Percentiles rank a stretch among this genome's conserved stretches.
phyloP scores from a whole-genome alignment of 2,113 vertebrate genomes.

The Aspidoscelis tigris region DNA sequence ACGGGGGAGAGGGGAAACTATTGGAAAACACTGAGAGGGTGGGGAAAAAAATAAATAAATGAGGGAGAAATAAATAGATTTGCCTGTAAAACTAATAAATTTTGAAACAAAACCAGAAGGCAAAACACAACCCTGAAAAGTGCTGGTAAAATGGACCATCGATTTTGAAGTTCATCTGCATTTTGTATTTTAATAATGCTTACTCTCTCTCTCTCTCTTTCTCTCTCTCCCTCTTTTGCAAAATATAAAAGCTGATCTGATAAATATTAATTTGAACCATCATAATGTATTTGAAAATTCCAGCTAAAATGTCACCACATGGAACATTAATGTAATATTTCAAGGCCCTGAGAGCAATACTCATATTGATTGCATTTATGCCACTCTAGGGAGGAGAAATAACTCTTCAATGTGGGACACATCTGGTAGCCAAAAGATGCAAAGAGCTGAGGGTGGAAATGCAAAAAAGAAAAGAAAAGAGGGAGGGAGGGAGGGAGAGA shows the following conservation, averaged over 20 bases:
- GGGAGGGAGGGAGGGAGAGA: too few relatives aligned
- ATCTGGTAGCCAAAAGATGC: constrained; percentile 99
- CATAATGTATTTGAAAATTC: constrained; percentile 99
- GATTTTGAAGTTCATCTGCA: constrained; percentile 89
- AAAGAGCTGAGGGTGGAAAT: constrained; percentile 94
- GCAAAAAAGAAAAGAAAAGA: constrained; percentile 73
- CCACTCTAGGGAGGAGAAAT: constrained; percentile 99
- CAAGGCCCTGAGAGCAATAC: constrained; percentile 99
- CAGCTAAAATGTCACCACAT: constrained; percentile 99
- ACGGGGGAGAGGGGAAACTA: constrained; percentile 76
- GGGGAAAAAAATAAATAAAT: constrained; percentile 62
- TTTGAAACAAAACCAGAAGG: constrained; percentile 84
- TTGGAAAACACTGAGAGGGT: constrained; percentile 67
- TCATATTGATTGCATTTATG: constrained; percentile 99
- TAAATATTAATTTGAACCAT: constrained; percentile 99
- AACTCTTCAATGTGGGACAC: constrained; percentile 99
- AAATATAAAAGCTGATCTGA: constrained; percentile 99
- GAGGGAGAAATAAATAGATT: constrained; percentile 78
- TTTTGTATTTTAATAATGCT: constrained; percentile 95
- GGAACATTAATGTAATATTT: constrained; percentile 99
- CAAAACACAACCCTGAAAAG: constrained; percentile 80
- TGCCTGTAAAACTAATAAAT: constrained; percentile 85
- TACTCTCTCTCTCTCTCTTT: constrained; percentile 85
- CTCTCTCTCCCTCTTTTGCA: constrained; percentile 92
- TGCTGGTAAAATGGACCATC: constrained; percentile 87